Evolutionary conservation across 1,140 invertebrate species (phyloP).

Genomic region (Drosophila tristis): DNA sequence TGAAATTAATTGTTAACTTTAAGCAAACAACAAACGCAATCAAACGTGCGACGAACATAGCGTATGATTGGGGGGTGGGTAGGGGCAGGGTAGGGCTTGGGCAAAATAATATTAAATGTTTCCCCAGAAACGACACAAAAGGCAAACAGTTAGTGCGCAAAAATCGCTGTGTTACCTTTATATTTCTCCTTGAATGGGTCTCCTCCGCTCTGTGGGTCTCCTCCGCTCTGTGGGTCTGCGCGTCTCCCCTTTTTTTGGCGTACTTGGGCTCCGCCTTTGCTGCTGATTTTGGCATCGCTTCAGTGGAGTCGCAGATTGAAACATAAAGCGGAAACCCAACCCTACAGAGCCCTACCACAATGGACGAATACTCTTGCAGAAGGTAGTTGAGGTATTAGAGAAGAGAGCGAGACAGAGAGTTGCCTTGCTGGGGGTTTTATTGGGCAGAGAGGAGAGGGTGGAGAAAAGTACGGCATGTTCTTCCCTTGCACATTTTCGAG

Average conservation of each 20-base stretch:
- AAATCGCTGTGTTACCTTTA: constrained; percentile 54
- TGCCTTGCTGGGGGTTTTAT: too few relatives aligned
- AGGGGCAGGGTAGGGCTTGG: neutral
- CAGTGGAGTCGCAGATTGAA: constrained; percentile 43
- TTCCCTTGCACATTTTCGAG: too few relatives aligned
- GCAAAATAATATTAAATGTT: constrained; percentile 50
- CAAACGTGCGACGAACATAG: constrained; percentile 66
- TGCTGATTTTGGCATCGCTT: constrained; percentile 45
- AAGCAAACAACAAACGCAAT: constrained; percentile 80
- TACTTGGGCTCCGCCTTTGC: neutral
- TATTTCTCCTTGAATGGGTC: constrained; percentile 9
- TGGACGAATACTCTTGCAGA: constrained; percentile 22
- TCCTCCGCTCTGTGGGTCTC: neutral
- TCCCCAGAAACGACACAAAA: constrained; percentile 53
- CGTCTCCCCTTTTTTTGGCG: neutral
- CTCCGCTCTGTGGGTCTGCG: neutral
- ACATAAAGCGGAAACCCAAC: constrained; percentile 35
- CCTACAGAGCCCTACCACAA: constrained; percentile 7
- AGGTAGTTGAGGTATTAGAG: neutral
- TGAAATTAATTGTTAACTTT: constrained; percentile 81
- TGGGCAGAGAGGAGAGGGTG: too few relatives aligned
- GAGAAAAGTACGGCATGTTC: accelerated
- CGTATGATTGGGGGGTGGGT: constrained; percentile 3
- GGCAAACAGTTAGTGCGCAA: constrained; percentile 55
- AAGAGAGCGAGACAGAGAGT: too few relatives aligned